Conservation (phyloP, 2,797 vertebrate species). For the Spea hammondii region DNA sequence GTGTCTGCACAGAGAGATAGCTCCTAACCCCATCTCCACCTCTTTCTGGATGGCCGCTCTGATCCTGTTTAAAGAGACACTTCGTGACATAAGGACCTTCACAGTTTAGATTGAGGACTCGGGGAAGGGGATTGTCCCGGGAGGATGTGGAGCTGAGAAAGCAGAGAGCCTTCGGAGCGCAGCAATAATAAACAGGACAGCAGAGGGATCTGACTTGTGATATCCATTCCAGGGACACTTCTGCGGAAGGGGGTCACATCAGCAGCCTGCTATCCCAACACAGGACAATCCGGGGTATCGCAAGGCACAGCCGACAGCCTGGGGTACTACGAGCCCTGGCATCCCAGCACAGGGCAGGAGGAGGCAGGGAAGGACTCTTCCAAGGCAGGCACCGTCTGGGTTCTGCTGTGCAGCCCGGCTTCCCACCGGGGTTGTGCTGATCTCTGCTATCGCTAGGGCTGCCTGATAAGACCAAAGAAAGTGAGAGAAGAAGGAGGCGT, state of each 20-base stretch:
- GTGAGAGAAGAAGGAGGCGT: slow-evolving; percentile 65
- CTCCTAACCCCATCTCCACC: slow-evolving; percentile 59
- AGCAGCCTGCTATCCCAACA: not conserved
- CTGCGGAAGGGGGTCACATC: not conserved
- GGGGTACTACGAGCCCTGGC: not conserved
- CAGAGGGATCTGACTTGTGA: slow-evolving; percentile 2
- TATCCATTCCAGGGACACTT: slow-evolving; percentile 7
- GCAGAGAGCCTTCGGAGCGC: not conserved
- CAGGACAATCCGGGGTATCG: not conserved
- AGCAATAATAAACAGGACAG: not conserved
- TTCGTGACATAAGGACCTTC: slow-evolving; percentile 64
- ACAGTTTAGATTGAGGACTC: slow-evolving; percentile 15
- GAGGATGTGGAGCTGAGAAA: slow-evolving; percentile 57
- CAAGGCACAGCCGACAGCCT: not conserved
- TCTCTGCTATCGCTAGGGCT: slow-evolving; percentile 61
- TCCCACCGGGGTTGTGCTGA: slow-evolving; percentile 28
- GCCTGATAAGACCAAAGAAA: slow-evolving; percentile 64
- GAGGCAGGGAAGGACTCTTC: not conserved
- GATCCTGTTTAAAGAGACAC: slow-evolving; percentile 72
- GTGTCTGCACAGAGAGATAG: slow-evolving; percentile 66
- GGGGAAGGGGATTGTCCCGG: slow-evolving; percentile 31
- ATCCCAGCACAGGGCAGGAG: slow-evolving; percentile 7
- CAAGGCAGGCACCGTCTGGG: not conserved
- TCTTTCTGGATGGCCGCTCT: slow-evolving; percentile 66
- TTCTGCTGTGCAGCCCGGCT: not conserved